Conservation (phyloP, 2,797 vertebrate genomes). For the Petrocephalus sullivani region DNA sequence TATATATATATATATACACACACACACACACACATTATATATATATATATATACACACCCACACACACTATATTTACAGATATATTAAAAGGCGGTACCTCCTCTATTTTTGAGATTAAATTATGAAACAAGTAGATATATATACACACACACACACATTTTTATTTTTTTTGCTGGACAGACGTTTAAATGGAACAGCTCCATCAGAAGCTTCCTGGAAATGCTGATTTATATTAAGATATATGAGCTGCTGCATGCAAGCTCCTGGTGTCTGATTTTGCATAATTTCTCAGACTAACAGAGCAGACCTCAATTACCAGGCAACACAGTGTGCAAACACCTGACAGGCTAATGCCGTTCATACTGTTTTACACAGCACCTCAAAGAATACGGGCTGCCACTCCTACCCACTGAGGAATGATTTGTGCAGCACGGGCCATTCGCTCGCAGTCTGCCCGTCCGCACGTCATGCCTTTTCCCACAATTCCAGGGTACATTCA, state of each 20-base stretch:
- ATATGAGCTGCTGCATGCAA: neutral
- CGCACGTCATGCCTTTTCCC: neutral
- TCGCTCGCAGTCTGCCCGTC: neutral
- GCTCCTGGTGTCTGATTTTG: neutral
- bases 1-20: neutral
- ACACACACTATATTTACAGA: too few relatives aligned
- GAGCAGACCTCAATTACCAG: neutral
- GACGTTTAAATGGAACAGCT: neutral
- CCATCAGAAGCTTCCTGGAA: neutral
- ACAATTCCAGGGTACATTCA: slow-evolving; percentile 25
- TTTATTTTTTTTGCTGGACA: neutral
- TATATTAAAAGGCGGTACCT: neutral
- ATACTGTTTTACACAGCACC: neutral
- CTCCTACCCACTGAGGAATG: neutral
- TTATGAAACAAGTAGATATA: neutral
- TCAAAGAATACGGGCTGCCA: neutral
- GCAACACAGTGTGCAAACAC: neutral
- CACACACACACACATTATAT: too few relatives aligned
- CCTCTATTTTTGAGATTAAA: neutral
- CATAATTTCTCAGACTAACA: neutral
- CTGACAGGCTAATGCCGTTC: neutral
- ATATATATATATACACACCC: too few relatives aligned
- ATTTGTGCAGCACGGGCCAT: neutral
- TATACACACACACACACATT: neutral
- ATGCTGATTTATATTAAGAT: neutral